phyloP scores from a whole-genome alignment of 2,888 invertebrate species.

The Leucophenga maculata region DNA sequence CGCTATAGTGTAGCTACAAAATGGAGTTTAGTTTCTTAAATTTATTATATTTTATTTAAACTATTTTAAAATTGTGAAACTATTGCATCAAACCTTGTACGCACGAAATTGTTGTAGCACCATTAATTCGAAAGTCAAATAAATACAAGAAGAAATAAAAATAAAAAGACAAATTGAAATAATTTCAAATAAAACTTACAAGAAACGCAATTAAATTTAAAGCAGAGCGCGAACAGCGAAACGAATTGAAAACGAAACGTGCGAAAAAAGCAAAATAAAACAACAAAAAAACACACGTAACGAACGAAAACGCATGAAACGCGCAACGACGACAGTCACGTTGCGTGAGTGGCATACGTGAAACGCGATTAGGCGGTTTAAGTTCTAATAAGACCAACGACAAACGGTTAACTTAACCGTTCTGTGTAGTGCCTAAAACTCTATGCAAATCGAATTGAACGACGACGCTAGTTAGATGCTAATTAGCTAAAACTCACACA shows the following conservation, averaged over 20 bases:
- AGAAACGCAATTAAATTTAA: slow-evolving; percentile 26
- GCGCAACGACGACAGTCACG: slow-evolving; percentile 37
- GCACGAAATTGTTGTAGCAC: no score
- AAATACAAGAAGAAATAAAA: slow-evolving; percentile 34
- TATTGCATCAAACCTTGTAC: no score
- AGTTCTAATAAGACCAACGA: neutral
- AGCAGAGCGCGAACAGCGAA: slow-evolving; percentile 35
- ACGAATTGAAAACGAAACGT: slow-evolving; percentile 25
- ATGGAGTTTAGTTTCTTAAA: no score
- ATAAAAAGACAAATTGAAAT: slow-evolving; percentile 24
- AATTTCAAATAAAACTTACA: neutral
- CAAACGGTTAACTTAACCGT: slow-evolving; percentile 1
- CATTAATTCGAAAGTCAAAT: neutral
- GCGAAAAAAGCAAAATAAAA: slow-evolving; percentile 6
- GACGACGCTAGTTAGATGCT: slow-evolving; percentile 2
- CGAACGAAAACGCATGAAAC: slow-evolving; percentile 3
- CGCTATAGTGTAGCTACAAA: no score
- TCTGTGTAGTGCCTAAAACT: neutral
- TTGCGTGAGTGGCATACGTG: no score
- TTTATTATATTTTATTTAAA: no score
- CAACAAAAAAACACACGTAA: slow-evolving; percentile 18
- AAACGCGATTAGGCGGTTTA: no score
- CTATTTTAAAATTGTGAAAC: no score
- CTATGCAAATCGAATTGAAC: neutral
- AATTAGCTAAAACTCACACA: slow-evolving; percentile 33